These are phyloP conservation scores for Pituophis catenifer DNA, from an alignment of 2,113 vertebrate genomes.

Conservation along the genomic window DNA sequence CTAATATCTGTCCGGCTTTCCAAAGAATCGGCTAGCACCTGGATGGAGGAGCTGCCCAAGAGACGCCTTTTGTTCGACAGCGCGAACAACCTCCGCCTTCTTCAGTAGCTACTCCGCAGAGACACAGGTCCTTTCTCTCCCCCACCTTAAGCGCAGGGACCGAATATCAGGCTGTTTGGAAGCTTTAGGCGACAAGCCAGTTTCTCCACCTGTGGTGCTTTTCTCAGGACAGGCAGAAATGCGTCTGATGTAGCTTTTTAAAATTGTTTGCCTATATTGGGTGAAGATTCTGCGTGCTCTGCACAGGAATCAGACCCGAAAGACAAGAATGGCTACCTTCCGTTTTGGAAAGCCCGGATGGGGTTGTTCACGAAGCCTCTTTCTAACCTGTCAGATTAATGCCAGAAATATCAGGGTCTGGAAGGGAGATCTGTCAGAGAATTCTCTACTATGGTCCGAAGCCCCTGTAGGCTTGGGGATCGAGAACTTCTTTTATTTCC, in stretches of 20 bases:
- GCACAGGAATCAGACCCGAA: not conserved
- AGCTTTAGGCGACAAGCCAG: not conserved
- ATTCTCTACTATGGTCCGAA: not conserved
- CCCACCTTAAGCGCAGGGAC: not conserved
- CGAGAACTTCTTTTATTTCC: not conserved
- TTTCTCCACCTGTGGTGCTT: not conserved
- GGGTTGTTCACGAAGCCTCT: not conserved
- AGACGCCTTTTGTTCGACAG: not conserved
- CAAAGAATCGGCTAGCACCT: not conserved
- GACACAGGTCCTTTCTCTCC: not conserved
- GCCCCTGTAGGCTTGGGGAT: not conserved
- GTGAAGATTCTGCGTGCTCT: not conserved
- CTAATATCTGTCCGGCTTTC: not conserved
- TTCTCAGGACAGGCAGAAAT: not conserved
- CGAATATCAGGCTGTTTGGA: not conserved
- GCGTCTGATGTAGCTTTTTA: not conserved
- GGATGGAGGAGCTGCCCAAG: not conserved
- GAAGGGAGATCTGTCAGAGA: not conserved
- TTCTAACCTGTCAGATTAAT: not conserved
- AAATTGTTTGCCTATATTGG: not conserved
- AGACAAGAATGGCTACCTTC: not conserved
- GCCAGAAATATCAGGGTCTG: not conserved
- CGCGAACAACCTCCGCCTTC: not conserved
- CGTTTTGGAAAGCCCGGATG: not conserved
- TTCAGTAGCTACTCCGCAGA: not conserved